A percentile compares a stretch with the other conserved stretches of the same genome.
These are phyloP conservation scores for Eidolon dupreanum DNA, from an alignment of 2,797 vertebrate species.

Conservation along the genomic window DNA sequence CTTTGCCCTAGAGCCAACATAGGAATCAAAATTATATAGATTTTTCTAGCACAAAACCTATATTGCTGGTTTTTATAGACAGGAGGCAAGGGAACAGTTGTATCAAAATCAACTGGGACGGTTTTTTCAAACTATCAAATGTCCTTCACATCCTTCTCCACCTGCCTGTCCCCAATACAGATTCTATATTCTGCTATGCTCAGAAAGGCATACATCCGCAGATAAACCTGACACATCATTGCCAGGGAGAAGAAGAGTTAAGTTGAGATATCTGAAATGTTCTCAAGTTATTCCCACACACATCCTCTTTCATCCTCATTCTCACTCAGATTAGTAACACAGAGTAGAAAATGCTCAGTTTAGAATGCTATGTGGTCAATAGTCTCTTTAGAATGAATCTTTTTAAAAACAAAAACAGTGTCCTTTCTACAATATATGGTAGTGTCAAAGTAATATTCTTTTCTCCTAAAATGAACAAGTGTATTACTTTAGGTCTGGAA, in stretches of 20 bases:
- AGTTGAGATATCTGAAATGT: not conserved
- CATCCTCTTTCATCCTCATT: not conserved
- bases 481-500: not conserved
- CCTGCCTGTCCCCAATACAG: not conserved
- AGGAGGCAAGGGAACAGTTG: not conserved
- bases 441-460: not conserved
- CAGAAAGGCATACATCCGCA: not conserved
- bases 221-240: not conserved
- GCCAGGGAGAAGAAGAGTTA: not conserved
- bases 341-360: not conserved
- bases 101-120: not conserved
- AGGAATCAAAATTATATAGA: not conserved
- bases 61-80: not conserved
- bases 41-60: not conserved
- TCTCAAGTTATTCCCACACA: not conserved
- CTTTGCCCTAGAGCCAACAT: not conserved
- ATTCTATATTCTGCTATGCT: not conserved
- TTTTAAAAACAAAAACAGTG: not conserved
- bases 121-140: not conserved
- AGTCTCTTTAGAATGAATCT: not conserved
- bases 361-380: not conserved
- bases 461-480: not conserved
- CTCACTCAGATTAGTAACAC: not conserved
- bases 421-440: not conserved
- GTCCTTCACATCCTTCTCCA: not conserved